A percentile compares a stretch with the other conserved stretches of the same genome.
Evolutionary conservation across 2,888 invertebrate genomes (phyloP).

Genomic region (Micropterix aruncella): DNA sequence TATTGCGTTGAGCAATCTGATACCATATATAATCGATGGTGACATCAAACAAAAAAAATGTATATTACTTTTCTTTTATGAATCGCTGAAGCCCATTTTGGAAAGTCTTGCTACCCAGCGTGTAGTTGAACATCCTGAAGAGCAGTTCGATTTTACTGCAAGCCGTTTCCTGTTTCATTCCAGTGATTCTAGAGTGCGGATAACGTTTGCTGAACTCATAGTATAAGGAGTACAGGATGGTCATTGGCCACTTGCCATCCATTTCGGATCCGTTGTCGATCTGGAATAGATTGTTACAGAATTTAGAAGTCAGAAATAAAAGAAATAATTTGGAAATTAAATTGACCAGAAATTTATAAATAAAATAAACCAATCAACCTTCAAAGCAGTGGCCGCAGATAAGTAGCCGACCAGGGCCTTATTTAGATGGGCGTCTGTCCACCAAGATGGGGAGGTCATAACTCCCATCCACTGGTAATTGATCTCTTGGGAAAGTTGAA

Average conservation of each 20-base stretch:
- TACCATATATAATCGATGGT: too few relatives aligned
- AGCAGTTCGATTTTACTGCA: constrained; percentile 65
- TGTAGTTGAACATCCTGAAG: constrained; percentile 82
- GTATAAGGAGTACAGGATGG: constrained; percentile 60
- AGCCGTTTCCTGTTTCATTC: constrained; percentile 58
- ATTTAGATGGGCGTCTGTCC: constrained; percentile 62
- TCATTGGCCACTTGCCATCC: constrained; percentile 71
- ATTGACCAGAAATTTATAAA: too few relatives aligned
- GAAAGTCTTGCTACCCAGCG: constrained; percentile 65
- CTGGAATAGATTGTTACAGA: constrained; percentile 21
- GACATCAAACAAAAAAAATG: constrained; percentile 7
- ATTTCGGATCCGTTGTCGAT: constrained; percentile 56
- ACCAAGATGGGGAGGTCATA: constrained; percentile 61
- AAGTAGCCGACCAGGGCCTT: constrained; percentile 65
- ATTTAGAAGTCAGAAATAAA: constrained; percentile 6
- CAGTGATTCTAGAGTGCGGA: constrained; percentile 64
- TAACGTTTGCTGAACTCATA: constrained; percentile 69
- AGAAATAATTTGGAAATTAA: too few relatives aligned
- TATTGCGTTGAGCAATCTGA: constrained; percentile 1
- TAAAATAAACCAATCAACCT: too few relatives aligned
- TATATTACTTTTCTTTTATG: constrained; percentile 46
- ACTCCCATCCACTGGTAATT: constrained; percentile 72
- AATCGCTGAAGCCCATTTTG: constrained; percentile 56
- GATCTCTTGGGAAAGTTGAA: constrained; percentile 56
- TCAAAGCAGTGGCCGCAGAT: constrained; percentile 55